phyloP scores from a whole-genome alignment of 2,797 vertebrate genomes.

The Phataginus tricuspis region DNA sequence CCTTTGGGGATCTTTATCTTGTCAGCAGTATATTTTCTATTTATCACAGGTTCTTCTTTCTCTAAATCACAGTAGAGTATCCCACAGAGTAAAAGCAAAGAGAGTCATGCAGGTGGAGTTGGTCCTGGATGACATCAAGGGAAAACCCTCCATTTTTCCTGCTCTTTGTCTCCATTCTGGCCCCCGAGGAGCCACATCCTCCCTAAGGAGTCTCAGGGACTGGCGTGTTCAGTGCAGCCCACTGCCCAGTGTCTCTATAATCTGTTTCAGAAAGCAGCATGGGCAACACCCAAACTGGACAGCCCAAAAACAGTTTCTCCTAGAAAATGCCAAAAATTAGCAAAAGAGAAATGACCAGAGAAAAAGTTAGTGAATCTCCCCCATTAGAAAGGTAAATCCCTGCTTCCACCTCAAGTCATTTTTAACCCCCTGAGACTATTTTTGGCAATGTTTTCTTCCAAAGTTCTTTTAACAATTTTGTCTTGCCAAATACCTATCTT shows the following conservation, averaged over 20 bases:
- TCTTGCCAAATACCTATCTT: not conserved
- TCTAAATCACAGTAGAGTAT: not conserved
- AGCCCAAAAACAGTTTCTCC: constrained; percentile 84
- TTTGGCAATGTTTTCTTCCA: not conserved
- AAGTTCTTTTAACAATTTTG: not conserved
- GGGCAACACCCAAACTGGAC: constrained; percentile 90
- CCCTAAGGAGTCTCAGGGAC: not conserved
- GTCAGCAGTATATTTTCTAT: not conserved
- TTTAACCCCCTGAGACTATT: not conserved
- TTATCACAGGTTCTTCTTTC: not conserved
- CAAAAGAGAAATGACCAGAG: constrained; percentile 81
- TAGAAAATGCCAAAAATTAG: constrained; percentile 83
- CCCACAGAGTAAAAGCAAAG: not conserved
- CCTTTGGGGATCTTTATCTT: not conserved
- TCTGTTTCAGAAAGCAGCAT: constrained; percentile 90
- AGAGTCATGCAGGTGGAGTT: not conserved
- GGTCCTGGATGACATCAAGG: not conserved
- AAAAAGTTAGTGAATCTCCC: constrained; percentile 83
- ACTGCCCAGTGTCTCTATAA: constrained; percentile 55
- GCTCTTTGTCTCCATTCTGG: not conserved
- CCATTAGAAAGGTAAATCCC: constrained; percentile 82
- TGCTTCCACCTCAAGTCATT: not conserved
- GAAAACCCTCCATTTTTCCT: not conserved
- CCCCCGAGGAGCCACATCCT: not conserved
- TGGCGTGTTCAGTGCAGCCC: not conserved